phyloP scores from a whole-genome alignment of 2,888 invertebrate genomes.

The Dasysyrphus albostriatus region DNA sequence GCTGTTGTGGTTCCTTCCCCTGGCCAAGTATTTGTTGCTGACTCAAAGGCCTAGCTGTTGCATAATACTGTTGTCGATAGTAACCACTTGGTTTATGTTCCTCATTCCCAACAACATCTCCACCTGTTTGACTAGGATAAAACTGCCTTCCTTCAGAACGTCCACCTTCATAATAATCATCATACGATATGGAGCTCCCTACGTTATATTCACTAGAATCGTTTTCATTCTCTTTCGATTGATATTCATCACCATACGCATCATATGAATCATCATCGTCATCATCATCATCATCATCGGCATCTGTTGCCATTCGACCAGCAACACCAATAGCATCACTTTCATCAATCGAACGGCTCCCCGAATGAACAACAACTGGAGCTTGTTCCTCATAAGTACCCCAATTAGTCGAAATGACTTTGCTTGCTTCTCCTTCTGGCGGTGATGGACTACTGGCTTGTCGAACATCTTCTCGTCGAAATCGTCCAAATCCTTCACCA shows the following conservation, averaged over 20 bases:
- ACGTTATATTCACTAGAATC: conserved; percentile 51
- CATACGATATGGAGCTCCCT: conserved; percentile 47
- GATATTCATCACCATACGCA: conserved; percentile 44
- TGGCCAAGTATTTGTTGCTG: background rate
- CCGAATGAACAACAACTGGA: conserved; percentile 64
- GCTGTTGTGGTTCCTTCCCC: conserved; percentile 8
- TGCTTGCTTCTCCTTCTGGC: conserved; percentile 16
- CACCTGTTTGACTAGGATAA: conserved; percentile 48
- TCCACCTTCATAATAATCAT: conserved; percentile 64
- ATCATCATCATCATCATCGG: background rate
- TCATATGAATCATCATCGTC: conserved; percentile 36
- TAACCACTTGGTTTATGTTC: conserved; percentile 41
- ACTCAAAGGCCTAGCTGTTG: conserved; percentile 43
- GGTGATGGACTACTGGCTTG: conserved; percentile 5
- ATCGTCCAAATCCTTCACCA: conserved; percentile 28
- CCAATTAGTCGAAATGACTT: conserved; percentile 68
- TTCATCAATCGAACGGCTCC: conserved; percentile 46
- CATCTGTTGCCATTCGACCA: conserved; percentile 23
- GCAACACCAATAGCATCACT: background rate
- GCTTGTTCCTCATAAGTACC: conserved; percentile 70
- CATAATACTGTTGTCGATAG: conserved; percentile 58
- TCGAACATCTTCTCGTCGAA: conserved; percentile 43
- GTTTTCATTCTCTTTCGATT: conserved; percentile 33
- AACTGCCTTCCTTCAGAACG: conserved; percentile 62
- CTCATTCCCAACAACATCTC: conserved; percentile 3